Evolutionary conservation across 2,797 vertebrate species (phyloP).

Genomic region (Gorsachius magnificus): DNA sequence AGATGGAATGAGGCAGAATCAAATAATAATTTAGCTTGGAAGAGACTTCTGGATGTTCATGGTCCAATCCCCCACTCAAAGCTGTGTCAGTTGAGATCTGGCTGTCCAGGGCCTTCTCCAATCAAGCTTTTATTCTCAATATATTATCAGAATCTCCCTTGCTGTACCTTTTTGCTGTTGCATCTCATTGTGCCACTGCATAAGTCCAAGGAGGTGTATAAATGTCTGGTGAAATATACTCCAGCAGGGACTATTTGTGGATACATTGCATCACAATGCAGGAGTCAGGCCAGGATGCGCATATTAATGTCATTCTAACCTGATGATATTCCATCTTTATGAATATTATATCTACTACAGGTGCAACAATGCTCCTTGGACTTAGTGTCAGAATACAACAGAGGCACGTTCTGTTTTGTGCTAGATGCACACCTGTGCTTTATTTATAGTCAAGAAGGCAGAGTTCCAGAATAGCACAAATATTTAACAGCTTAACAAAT

Average conservation of each 20-base stretch:
- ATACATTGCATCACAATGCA: background rate
- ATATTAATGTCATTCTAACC: background rate
- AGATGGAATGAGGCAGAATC: background rate
- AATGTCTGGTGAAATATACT: background rate
- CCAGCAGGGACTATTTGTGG: background rate
- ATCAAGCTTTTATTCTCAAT: background rate
- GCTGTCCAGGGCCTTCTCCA: background rate
- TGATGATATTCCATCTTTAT: background rate
- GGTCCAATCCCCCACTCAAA: background rate
- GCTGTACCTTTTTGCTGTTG: background rate
- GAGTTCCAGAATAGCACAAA: background rate
- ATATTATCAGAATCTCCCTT: background rate
- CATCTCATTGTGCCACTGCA: accelerated
- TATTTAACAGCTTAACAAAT: background rate
- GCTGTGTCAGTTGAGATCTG: background rate
- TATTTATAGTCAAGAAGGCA: background rate
- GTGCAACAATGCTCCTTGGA: background rate
- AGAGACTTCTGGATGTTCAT: background rate
- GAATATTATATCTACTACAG: background rate
- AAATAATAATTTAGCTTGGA: background rate
- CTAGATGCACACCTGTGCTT: background rate
- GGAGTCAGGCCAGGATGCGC: background rate
- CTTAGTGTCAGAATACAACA: background rate
- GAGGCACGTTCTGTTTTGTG: background rate
- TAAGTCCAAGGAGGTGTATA: background rate